These are phyloP conservation scores for Caenorhabditis uteleia DNA, from an alignment of 2,888 invertebrate genomes.

Conservation along the genomic window DNA sequence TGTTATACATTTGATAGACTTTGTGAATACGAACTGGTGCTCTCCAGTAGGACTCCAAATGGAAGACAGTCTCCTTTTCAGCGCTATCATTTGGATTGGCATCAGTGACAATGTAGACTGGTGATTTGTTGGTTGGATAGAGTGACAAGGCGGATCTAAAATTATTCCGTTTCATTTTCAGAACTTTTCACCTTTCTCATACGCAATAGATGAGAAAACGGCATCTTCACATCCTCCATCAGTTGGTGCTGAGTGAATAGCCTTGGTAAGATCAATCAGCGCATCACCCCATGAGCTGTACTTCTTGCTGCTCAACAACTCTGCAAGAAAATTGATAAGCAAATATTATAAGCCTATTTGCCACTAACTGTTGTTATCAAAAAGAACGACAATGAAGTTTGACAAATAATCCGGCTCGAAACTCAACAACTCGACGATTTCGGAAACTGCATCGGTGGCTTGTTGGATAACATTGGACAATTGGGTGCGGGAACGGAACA, in stretches of 20 bases:
- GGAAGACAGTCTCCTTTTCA: conserved; percentile 46
- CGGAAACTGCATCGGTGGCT: conserved; percentile 22
- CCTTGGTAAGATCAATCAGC: conserved; percentile 28
- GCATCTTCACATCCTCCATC: conserved; percentile 46
- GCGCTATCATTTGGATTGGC: conserved; percentile 52
- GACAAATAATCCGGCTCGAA: conserved; percentile 51
- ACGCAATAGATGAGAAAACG: conserved; percentile 45
- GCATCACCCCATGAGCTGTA: conserved; percentile 28
- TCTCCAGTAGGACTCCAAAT: conserved; percentile 52
- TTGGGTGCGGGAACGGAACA: conserved; percentile 42
- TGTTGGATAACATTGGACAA: conserved; percentile 44
- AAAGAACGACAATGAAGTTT: conserved; percentile 52
- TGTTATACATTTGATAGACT: neutral
- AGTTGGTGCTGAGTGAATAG: conserved; percentile 20
- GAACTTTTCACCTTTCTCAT: conserved; percentile 3
- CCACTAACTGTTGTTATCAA: conserved; percentile 51
- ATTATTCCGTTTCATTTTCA: neutral
- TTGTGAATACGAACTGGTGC: conserved; percentile 33
- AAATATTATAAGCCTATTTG: too few species aligned
- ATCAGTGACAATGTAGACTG: conserved; percentile 59
- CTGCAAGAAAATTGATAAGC: neutral
- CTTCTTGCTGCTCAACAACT: conserved; percentile 9
- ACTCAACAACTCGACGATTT: conserved; percentile 22
- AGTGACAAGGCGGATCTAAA: conserved; percentile 40
- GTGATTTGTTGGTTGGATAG: conserved; percentile 47